phyloP scores from a whole-genome alignment of 1,140 invertebrate species.

The Pygmarrhopalites habei region DNA sequence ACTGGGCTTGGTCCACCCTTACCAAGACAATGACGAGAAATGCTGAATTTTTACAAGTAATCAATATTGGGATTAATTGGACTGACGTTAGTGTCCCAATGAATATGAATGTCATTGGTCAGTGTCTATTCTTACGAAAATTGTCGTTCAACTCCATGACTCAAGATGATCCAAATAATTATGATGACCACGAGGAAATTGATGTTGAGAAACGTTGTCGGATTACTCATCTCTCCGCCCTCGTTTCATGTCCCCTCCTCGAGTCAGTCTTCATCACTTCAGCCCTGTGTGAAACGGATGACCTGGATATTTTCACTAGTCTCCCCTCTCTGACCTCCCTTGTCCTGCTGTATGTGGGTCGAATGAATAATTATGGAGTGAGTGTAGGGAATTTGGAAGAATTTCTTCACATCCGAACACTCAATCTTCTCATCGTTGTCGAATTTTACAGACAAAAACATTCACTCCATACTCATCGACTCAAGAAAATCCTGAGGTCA shows the following conservation, averaged over 20 bases:
- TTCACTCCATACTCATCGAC: neutral
- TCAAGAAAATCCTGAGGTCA: neutral
- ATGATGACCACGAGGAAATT: too few relatives aligned
- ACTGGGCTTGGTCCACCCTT: conserved; percentile 1
- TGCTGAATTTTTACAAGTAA: neutral
- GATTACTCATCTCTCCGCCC: neutral
- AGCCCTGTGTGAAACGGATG: conserved; percentile 5
- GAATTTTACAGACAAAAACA: conserved; percentile 13
- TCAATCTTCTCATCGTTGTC: neutral
- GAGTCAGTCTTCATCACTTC: neutral
- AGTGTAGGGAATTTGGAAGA: neutral
- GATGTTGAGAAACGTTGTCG: neutral
- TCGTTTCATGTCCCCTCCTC: neutral
- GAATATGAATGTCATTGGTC: conserved; percentile 4
- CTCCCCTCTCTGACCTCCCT: conserved; percentile 2
- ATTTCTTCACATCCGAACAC: neutral
- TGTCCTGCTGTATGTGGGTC: conserved; percentile 1
- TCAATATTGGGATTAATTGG: conserved; percentile 2
- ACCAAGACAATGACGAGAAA: neutral
- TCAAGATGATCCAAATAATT: neutral
- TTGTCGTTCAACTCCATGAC: neutral
- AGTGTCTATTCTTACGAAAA: neutral
- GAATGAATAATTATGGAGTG: neutral
- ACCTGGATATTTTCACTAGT: neutral
- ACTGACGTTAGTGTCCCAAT: neutral